Evolutionary conservation across 2,797 vertebrate species (phyloP).

Genomic region (Poecilia velifera): DNA sequence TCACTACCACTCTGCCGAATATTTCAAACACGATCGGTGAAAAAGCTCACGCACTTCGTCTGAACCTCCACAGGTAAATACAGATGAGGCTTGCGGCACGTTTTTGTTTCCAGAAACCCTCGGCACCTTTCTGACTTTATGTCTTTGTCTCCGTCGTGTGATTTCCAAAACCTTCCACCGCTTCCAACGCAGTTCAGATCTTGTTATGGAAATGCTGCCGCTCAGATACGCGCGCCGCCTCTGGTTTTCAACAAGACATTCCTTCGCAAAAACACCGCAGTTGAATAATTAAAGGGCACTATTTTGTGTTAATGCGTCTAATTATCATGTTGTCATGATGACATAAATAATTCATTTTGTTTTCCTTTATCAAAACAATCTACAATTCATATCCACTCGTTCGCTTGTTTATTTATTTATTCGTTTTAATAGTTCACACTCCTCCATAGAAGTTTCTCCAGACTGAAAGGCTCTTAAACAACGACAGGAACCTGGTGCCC

Average conservation of each 20-base stretch:
- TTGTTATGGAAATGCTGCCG: slow-evolving; percentile 67
- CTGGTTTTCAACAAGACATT: slow-evolving; percentile 60
- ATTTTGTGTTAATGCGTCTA: slow-evolving; percentile 76
- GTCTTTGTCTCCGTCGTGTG: slow-evolving; percentile 19
- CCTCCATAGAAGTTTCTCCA: slow-evolving; percentile 58
- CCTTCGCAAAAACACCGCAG: slow-evolving; percentile 57
- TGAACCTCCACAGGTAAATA: slow-evolving; percentile 16
- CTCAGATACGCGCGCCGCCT: slow-evolving; percentile 63
- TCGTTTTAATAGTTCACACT: slow-evolving; percentile 3
- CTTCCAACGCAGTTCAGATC: slow-evolving; percentile 47
- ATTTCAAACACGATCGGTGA: slow-evolving; percentile 14
- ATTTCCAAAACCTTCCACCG: slow-evolving; percentile 39
- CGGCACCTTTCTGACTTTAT: slow-evolving; percentile 10
- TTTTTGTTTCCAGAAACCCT: slow-evolving; percentile 22
- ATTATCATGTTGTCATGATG: slow-evolving; percentile 73
- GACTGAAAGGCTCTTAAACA: slow-evolving; percentile 37
- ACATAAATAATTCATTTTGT: slow-evolving; percentile 74
- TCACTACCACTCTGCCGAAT: not conserved
- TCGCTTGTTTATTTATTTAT: slow-evolving; percentile 19
- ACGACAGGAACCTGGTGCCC: slow-evolving; percentile 37
- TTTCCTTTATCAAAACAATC: slow-evolving; percentile 48
- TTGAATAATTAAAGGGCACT: slow-evolving; percentile 72
- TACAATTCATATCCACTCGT: slow-evolving; percentile 69
- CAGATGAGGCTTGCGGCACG: slow-evolving; percentile 12
- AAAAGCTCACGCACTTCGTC: slow-evolving; percentile 15